phyloP scores from a whole-genome alignment of 2,113 vertebrate species.

The Pseudorasbora parva region DNA sequence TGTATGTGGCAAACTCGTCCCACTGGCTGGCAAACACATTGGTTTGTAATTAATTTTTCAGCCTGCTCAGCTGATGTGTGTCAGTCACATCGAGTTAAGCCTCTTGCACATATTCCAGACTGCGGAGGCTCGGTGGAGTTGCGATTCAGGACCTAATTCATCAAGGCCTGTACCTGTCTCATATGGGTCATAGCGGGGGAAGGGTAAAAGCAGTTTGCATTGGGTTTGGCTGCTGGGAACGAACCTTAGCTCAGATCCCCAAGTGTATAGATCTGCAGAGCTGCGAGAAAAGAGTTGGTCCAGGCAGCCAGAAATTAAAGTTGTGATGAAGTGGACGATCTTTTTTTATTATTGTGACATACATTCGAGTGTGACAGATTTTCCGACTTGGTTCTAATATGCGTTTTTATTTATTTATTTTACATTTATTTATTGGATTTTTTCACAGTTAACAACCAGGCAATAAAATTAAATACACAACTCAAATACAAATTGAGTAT shows the following conservation, averaged over 20 bases:
- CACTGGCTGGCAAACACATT: conserved; percentile 44
- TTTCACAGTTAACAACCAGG: background rate
- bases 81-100: conserved; percentile 42
- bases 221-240: conserved; percentile 25
- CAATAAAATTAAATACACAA: background rate
- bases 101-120: conserved; percentile 20
- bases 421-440: background rate
- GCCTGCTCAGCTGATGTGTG: conserved; percentile 46
- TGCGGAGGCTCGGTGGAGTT: conserved; percentile 27
- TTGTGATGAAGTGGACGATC: no score
- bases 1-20: conserved; percentile 46
- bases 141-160: conserved; percentile 48
- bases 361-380: no score
- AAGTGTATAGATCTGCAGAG: conserved; percentile 30
- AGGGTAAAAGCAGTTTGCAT: conserved; percentile 13
- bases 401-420: background rate
- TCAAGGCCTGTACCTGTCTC: conserved; percentile 54
- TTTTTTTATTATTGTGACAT: no score
- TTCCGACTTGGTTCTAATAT: no score
- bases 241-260: conserved; percentile 28
- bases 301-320: background rate
- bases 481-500: background rate
- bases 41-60: conserved; percentile 55
- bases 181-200: conserved; percentile 55
- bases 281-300: conserved; percentile 28